Evolutionary conservation across 2,113 vertebrate genomes (phyloP).

Genomic region (Anarhynchus alexandrinus): DNA sequence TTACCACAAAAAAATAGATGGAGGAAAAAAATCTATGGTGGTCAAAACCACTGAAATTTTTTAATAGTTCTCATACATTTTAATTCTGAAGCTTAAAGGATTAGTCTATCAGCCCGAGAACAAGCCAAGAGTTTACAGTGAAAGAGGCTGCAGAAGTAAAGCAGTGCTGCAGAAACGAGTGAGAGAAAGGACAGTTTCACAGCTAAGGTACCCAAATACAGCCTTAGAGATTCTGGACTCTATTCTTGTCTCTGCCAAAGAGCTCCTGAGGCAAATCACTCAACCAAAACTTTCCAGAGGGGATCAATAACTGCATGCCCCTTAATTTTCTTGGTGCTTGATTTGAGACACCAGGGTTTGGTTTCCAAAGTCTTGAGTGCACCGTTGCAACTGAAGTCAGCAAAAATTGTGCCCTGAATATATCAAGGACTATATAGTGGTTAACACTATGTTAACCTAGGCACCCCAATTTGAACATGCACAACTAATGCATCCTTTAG

Average conservation of each 20-base stretch:
- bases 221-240: not conserved
- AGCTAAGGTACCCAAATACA: not conserved
- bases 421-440: not conserved
- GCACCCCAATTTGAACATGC: not conserved
- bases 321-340: not conserved
- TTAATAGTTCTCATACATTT: not conserved
- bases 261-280: not conserved
- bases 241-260: not conserved
- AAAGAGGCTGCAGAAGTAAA: not conserved
- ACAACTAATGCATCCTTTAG: not conserved
- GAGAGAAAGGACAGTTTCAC: not conserved
- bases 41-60: not conserved
- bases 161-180: not conserved
- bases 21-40: not conserved
- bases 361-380: not conserved
- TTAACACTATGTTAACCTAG: not conserved
- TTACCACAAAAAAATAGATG: not conserved
- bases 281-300: not conserved
- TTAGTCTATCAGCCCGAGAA: not conserved
- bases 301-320: not conserved
- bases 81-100: not conserved
- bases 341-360: not conserved
- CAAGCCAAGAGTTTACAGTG: not conserved
- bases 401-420: not conserved
- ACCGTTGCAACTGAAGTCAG: not conserved